Evolutionary conservation across 2,797 vertebrate species (phyloP), one percentile per base, ranked within the genome.

Genomic region (Dromococcyx pavoninus): DNA sequence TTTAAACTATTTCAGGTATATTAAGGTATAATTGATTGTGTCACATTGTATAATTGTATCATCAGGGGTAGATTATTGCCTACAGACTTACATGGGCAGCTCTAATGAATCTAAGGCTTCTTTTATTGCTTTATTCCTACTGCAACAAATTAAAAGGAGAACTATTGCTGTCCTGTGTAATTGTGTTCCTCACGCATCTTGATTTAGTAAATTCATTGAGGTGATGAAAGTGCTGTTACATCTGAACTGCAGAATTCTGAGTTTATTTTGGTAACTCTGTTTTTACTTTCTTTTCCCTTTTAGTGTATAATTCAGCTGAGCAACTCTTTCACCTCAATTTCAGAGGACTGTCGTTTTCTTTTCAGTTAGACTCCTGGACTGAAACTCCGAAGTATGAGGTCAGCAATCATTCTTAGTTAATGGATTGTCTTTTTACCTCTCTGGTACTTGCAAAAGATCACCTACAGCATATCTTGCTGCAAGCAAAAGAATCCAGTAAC

Each of bases 281-380:
- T 82, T 65, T 94, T 87, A 13, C n/a, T 95, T 84, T 72, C 74
- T 93, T 88, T 93, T 89, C 41, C 37, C 17, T 94, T 91, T 58
- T 94, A 99, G 99, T 99, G 96, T 99, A 99, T 97, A 99, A 99
- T 97, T 99, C 99, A 44, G 99, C 99, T 58, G 99, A 99, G 96
- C 99, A 99, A 95, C 98, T 99, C 96, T 99, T 99, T 98, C 99
- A 99, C 97, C 99, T 99, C 98, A 99, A 99, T 97, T 99, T 99
- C 96, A 98, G 99, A 97, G 99, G 99, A 95, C 98, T 99, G 83
- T 99, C 99, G 6, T 99, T 99, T 98, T 99, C 99, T 96, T 99
- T 99, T 96, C 99, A 99, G 96, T 98, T 99, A 97, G 99, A 99
- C 97, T 99, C 99, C 5, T 99, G 99, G 99, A 99, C 98, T 46